Percentiles rank a stretch among this genome's conserved stretches.
phyloP scores from a whole-genome alignment of 2,113 vertebrate species.

The Podarcis cretensis region DNA sequence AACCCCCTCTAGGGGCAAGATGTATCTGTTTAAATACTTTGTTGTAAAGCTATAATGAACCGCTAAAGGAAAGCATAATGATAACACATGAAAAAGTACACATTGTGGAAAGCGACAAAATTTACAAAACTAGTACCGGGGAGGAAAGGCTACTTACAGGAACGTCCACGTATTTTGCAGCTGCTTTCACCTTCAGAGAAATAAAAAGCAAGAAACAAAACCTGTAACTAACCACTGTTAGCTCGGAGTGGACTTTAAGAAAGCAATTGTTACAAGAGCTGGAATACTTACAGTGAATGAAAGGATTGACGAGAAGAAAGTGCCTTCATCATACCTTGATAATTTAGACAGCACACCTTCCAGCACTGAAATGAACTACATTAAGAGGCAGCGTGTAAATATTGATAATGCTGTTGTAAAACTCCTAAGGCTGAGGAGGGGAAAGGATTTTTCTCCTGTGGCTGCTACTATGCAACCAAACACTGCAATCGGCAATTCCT shows the following conservation, averaged over 20 bases:
- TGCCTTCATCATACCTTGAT: slow-evolving; percentile 96
- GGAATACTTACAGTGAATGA: slow-evolving; percentile 95
- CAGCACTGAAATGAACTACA: slow-evolving; percentile 89
- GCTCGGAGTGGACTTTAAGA: slow-evolving; percentile 26
- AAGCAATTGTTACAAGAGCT: slow-evolving; percentile 28
- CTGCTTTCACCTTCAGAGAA: slow-evolving; percentile 90
- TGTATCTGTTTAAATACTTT: slow-evolving; percentile 59
- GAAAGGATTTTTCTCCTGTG: neutral
- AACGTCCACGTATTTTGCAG: slow-evolving; percentile 96
- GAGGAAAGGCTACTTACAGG: slow-evolving; percentile 84
- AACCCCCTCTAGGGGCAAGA: slow-evolving; percentile 53
- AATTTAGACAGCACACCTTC: slow-evolving; percentile 92
- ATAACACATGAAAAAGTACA: slow-evolving; percentile 43
- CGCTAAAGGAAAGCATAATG: slow-evolving; percentile 62
- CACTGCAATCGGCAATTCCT: neutral
- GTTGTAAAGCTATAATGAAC: slow-evolving; percentile 52
- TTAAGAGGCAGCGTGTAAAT: slow-evolving; percentile 46
- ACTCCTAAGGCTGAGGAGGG: slow-evolving; percentile 1
- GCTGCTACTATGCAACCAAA: neutral
- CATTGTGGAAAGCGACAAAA: slow-evolving; percentile 32
- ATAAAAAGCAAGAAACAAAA: slow-evolving; percentile 65
- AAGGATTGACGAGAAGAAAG: slow-evolving; percentile 95
- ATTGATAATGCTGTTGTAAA: slow-evolving; percentile 7
- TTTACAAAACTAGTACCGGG: slow-evolving; percentile 25
- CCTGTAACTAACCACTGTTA: slow-evolving; percentile 58